phyloP scores from a whole-genome alignment of 2,113 vertebrate genomes.

The Rhegmatorhina hoffmannsi region DNA sequence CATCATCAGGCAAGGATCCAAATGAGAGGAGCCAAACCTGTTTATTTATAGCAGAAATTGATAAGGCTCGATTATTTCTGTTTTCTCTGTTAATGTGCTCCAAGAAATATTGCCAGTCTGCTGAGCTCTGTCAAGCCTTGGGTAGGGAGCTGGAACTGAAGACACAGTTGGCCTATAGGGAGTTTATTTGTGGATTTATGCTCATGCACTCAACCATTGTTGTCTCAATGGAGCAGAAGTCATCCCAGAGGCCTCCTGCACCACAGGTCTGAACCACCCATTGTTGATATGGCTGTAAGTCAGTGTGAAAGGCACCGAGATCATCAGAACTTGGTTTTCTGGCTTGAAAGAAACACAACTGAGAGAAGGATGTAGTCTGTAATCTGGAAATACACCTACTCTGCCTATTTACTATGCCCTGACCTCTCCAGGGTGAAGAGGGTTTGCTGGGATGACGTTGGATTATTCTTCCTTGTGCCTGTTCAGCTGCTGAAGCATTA shows the following conservation, averaged over 20 bases:
- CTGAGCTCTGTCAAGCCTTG: not conserved
- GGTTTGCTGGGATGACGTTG: not conserved
- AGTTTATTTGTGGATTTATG: not conserved
- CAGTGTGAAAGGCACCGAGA: not conserved
- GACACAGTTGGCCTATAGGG: not conserved
- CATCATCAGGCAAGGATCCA: not conserved
- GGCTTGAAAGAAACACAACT: not conserved
- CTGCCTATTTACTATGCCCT: not conserved
- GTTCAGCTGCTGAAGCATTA: not conserved
- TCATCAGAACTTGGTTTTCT: not conserved
- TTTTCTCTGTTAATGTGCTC: not conserved
- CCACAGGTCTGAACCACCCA: accelerated
- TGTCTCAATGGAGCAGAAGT: not conserved
- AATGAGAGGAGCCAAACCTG: not conserved
- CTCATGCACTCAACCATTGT: accelerated
- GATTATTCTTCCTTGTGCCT: not conserved
- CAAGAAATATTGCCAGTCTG: not conserved
- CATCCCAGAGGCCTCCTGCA: not conserved
- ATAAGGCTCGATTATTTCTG: not conserved
- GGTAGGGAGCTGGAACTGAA: not conserved
- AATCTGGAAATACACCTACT: not conserved
- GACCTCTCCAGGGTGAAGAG: not conserved
- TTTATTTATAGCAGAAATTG: conserved; percentile 19
- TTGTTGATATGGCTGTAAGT: not conserved
- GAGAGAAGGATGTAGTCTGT: not conserved